Evolutionary conservation across 2,113 vertebrate genomes (phyloP).

Genomic region (Suricata suricatta): DNA sequence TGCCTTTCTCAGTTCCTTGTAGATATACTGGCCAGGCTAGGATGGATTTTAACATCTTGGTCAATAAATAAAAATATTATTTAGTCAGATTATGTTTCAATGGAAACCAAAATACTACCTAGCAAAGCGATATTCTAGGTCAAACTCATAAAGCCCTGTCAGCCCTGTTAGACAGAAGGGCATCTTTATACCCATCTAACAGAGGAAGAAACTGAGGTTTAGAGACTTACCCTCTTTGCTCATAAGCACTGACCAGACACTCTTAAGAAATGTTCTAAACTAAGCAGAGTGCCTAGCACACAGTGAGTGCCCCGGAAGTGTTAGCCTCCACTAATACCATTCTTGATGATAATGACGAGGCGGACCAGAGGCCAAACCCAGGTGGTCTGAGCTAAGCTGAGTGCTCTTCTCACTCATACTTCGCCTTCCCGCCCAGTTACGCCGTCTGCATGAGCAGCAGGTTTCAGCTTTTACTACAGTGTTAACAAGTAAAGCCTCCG

Average conservation of each 20-base stretch:
- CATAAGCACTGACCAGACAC: no score
- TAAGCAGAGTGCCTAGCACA: background rate
- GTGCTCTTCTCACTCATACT: background rate
- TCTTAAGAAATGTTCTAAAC: background rate
- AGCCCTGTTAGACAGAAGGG: background rate
- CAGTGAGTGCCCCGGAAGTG: background rate
- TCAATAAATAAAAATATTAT: background rate
- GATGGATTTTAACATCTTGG: background rate
- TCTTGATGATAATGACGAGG: background rate
- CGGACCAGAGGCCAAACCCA: background rate
- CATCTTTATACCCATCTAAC: background rate
- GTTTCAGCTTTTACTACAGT: background rate
- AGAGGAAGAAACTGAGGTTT: background rate
- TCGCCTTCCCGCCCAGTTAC: background rate
- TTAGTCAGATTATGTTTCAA: background rate
- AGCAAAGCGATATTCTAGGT: background rate
- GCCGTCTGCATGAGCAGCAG: no score
- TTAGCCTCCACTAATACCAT: fast-evolving
- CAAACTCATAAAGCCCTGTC: background rate
- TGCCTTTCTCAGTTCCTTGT: background rate
- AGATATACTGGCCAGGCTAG: background rate
- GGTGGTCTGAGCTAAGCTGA: background rate
- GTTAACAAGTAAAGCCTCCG: background rate
- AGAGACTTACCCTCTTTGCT: background rate
- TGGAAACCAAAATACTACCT: background rate